These are phyloP conservation scores for Micoletzkya japonica DNA, from an alignment of 2,888 invertebrate species.

Conservation along the genomic window DNA sequence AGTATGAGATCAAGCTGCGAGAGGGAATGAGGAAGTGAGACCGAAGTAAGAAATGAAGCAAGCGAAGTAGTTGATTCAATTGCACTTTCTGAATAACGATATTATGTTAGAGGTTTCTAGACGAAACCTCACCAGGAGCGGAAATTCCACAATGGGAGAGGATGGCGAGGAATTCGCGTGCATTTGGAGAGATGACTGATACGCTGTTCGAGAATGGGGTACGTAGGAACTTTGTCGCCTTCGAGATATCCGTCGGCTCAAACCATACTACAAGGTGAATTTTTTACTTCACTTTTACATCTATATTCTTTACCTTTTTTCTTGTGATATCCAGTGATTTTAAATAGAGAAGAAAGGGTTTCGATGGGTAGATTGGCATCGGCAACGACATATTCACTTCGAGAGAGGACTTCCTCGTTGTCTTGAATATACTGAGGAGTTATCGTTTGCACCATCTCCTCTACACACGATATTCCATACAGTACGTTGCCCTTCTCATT, in stretches of 20 bases:
- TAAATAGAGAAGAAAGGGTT: constrained; percentile 69
- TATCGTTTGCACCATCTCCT: constrained; percentile 38
- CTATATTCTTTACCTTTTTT: constrained; percentile 27
- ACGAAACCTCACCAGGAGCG: not conserved
- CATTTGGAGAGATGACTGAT: constrained; percentile 31
- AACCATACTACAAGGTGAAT: constrained; percentile 64
- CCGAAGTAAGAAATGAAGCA: not conserved
- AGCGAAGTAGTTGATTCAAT: constrained; percentile 1
- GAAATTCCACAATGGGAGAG: not conserved
- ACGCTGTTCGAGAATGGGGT: constrained; percentile 33
- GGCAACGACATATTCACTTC: constrained; percentile 77
- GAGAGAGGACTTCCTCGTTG: constrained; percentile 71
- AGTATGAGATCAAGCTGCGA: constrained; percentile 6
- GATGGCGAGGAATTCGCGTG: constrained; percentile 30
- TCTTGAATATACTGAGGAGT: constrained; percentile 57
- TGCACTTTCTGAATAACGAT: not conserved
- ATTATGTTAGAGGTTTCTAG: not conserved
- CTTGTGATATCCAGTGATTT: constrained; percentile 40
- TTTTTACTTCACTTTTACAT: not conserved
- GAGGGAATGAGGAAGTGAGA: not conserved
- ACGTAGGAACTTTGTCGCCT: constrained; percentile 64
- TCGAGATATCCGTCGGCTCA: constrained; percentile 67
- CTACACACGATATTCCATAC: constrained; percentile 47
- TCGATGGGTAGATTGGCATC: constrained; percentile 81
- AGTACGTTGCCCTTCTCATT: constrained; percentile 49